Evolutionary conservation across 2,113 vertebrate species (phyloP), one percentile per base, ranked within the genome.

Genomic region (Morone saxatilis): DNA sequence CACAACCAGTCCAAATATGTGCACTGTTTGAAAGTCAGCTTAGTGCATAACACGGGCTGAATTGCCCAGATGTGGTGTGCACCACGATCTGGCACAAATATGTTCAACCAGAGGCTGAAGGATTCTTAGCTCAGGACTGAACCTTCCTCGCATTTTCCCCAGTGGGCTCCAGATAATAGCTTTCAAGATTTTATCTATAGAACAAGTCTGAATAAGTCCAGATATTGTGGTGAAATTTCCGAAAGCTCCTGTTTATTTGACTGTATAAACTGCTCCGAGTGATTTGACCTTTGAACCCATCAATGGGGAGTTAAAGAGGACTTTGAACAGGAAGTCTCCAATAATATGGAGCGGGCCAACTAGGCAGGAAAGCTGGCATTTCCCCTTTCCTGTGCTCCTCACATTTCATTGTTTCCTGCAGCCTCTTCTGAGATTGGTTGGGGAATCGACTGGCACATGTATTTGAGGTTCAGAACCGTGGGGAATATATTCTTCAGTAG

Each of bases 391-490:
- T 77, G 71, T n/a, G 71, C 89, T 88, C 56, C 89, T 92, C 82
- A 41, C 53, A 43, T 94, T 94, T 93, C 86, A 91, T 88, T 82
- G 78, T 89, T 91, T 93, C 88, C 91, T 94, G 77, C 47, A 74
- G 67, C 80, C 54, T 38, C 14, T 71, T 48, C 62, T 19, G 4
- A 47, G 62, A 59, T 43, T 4, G 19, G 60, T 17, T 25, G 31
- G 36, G 25, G 31, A 63, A 38, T 48, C 56, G 17, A 62, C 53
- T 71, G 68, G 56, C 10, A 31, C 13, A 41, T 36, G 16, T 9
- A 6, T 1, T 31, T 62, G 4, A 74, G 47, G 61, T 47, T 56
- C 2, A 12, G 14, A 10, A n/a, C 11, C 38, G 13, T 31, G 8
- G 1, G 0, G 8, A 3, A 8, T 54, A 73, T n/a, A 45, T 60